Base-by-base conservation (phyloP, 2,888 invertebrate genomes). In the Zygogramma bicolorata region DNA sequence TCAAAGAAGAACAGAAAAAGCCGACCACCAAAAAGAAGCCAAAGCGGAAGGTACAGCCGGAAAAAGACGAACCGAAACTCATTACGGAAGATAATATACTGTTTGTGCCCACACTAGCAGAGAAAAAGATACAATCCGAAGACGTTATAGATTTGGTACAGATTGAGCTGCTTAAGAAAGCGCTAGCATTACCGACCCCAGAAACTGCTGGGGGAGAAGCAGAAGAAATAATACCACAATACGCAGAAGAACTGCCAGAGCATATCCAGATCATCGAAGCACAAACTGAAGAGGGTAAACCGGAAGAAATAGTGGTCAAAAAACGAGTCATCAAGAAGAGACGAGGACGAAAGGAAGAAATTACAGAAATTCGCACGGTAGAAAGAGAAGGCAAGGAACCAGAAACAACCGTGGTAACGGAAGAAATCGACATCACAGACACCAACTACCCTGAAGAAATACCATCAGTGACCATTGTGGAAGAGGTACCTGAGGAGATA, bases 331-430 rank as follows among this genome's bases (percentile, higher is more conserved):
- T 88, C 1, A 88, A 87, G 66, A 88, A 86, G 40, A 85, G 84
- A n/a, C 83, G 82, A 25, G 86, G 83, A 2, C 81, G 79, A 7
- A 83, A 83, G 58, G 71, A 86, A 46, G 82, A 85, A 79, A 77
- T 81, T 0, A 84, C 86, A 38, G 86, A 89, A 87, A 88, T 88
- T 80, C 83, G 84, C 5, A 86, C 84, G 0, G 83, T 86, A 42
- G 87, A 88, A 77, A 87, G 87, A 71, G 77, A 78, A 69, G 81
- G 79, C 25, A 83, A 85, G 20, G 71, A 83, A 60, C 82, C 84
- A 13, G 82, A 83, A 78, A 80, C 79, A 0, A 81, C 84, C 7
- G 81, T 85, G 7, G 77, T 73, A 4, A 79, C 83, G 72, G 78
- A 84, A 73, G 79, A 77, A 76, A 76, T 80, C 72, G 75, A 74